These are phyloP conservation scores for Propithecus coquereli DNA, from an alignment of 2,113 vertebrate genomes.

Conservation along the genomic window DNA sequence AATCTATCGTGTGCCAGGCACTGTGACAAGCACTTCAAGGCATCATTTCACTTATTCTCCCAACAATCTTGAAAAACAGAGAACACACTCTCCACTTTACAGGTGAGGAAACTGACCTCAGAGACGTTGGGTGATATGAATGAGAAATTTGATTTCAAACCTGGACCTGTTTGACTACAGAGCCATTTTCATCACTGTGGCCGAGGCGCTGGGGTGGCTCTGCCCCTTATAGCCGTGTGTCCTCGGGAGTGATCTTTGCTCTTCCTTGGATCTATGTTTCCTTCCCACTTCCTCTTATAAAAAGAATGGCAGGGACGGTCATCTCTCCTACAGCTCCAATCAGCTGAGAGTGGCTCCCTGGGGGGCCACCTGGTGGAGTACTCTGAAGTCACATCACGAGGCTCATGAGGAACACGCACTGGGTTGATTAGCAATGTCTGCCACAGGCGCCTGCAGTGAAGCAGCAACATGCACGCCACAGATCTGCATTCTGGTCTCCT, in stretches of 20 bases:
- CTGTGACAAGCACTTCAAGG: neutral
- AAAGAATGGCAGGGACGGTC: neutral
- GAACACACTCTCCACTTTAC: neutral
- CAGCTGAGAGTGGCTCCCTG: neutral
- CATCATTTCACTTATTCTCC: neutral
- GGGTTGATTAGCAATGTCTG: neutral
- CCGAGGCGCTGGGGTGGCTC: neutral
- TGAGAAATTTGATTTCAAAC: neutral
- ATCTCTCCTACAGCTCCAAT: neutral
- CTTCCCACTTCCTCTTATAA: neutral
- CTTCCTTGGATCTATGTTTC: neutral
- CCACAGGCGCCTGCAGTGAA: neutral
- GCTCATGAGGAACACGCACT: neutral
- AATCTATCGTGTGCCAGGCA: neutral
- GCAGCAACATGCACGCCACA: fast-evolving
- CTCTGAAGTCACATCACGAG: neutral
- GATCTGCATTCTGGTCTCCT: neutral
- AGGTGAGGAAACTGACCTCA: neutral
- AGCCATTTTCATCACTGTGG: neutral
- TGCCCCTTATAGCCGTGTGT: neutral
- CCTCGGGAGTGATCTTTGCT: neutral
- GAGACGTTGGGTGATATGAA: neutral
- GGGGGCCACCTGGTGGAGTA: neutral
- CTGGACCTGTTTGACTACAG: neutral
- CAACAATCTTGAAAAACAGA: neutral